phyloP scores from a whole-genome alignment of 1,140 invertebrate genomes.

The Drosophila repletoides region DNA sequence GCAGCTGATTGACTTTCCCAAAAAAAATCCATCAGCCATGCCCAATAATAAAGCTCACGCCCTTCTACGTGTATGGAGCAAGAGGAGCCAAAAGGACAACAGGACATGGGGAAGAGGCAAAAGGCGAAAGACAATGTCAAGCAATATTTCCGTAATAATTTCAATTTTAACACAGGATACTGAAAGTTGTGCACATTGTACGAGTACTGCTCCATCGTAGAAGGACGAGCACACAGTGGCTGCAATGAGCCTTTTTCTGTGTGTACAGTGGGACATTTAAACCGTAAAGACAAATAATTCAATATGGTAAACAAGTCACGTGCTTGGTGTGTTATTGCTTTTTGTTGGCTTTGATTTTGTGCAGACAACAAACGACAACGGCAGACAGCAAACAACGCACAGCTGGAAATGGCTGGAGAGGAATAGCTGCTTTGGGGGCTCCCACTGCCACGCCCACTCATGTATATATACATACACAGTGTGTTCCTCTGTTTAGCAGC shows the following conservation, averaged over 20 bases:
- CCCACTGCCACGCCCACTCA: slow-evolving; percentile 13
- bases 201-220: too few relatives aligned
- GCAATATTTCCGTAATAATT: slow-evolving; percentile 59
- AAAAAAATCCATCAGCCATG: slow-evolving; percentile 12
- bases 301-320: slow-evolving; percentile 75
- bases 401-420: neutral
- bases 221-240: too few relatives aligned
- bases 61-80: slow-evolving; percentile 45
- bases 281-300: slow-evolving; percentile 60
- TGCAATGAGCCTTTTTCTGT: slow-evolving; percentile 23
- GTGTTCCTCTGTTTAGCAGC: slow-evolving; percentile 15
- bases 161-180: slow-evolving; percentile 40
- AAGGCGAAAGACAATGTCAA: slow-evolving; percentile 40
- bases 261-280: slow-evolving; percentile 55
- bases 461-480: neutral
- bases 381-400: slow-evolving; percentile 36
- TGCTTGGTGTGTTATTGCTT: slow-evolving; percentile 64
- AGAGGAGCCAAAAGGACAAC: neutral
- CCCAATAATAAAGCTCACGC: too few relatives aligned
- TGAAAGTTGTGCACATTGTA: slow-evolving; percentile 32
- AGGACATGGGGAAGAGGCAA: too few relatives aligned
- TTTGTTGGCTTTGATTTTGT: slow-evolving; percentile 67
- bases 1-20: slow-evolving; percentile 48
- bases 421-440: neutral
- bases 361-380: slow-evolving; percentile 25